These are phyloP conservation scores for Molossus alvarezi DNA, from an alignment of 2,797 vertebrate species.

Conservation along the genomic window DNA sequence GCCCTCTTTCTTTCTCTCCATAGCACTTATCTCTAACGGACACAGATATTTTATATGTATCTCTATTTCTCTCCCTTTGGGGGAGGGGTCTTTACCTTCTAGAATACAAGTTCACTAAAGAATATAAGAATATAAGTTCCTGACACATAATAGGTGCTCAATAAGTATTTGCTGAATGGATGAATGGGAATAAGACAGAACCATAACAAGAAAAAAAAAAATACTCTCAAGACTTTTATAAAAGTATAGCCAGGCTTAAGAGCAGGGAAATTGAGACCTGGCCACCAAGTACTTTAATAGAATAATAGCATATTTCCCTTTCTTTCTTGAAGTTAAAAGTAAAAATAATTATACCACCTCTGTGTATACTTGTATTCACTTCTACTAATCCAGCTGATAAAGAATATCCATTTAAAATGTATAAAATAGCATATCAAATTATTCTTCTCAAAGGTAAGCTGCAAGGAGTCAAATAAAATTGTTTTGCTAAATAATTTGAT, in stretches of 20 bases:
- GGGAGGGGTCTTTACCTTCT: background rate
- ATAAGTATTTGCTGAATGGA: background rate
- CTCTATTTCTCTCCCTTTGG: background rate
- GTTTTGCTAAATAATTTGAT: slow-evolving; percentile 35
- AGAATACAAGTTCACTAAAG: background rate
- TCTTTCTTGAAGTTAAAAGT: slow-evolving; percentile 37
- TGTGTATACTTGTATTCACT: background rate
- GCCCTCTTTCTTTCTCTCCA: background rate
- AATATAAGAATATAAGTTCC: background rate
- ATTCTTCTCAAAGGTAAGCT: background rate
- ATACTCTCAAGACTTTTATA: background rate
- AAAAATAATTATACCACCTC: background rate
- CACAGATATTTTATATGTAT: background rate
- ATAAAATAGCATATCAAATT: background rate
- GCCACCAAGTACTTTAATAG: background rate
- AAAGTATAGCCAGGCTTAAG: background rate
- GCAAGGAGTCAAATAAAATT: slow-evolving; percentile 38
- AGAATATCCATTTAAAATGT: background rate
- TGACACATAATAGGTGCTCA: background rate
- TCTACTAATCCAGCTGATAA: background rate
- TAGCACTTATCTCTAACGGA: background rate
- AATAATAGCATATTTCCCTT: background rate
- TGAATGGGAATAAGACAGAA: background rate
- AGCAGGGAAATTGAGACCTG: background rate
- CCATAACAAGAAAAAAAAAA: background rate